phyloP scores from a whole-genome alignment of 2,113 vertebrate genomes.

The Phalacrocorax pelagicus region DNA sequence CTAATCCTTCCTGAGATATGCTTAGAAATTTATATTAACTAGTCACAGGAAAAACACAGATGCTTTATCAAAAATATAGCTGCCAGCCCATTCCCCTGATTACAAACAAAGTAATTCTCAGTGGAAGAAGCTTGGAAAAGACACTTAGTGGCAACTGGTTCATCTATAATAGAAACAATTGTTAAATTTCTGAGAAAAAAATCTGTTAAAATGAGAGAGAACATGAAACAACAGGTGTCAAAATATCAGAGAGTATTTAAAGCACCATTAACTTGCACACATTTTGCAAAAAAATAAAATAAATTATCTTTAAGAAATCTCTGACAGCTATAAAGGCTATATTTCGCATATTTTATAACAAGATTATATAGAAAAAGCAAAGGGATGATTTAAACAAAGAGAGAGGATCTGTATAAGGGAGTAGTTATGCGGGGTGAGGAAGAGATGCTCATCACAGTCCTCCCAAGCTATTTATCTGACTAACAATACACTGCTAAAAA shows the following conservation, averaged over 20 bases:
- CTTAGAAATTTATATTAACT: not conserved
- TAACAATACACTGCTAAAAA: slow-evolving; percentile 40
- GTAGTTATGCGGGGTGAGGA: not conserved
- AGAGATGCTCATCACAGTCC: not conserved
- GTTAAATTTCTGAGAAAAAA: not conserved
- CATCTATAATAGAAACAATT: not conserved
- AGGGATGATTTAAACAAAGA: not conserved
- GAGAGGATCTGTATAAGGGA: not conserved
- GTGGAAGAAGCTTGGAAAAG: not conserved
- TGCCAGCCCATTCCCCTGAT: not conserved
- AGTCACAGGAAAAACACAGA: not conserved
- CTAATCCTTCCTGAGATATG: not conserved
- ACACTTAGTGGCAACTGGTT: not conserved
- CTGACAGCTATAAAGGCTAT: not conserved
- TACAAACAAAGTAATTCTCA: not conserved
- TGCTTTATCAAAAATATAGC: not conserved
- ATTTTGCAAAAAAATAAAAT: not conserved
- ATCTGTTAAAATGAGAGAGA: not conserved
- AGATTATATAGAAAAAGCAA: not conserved
- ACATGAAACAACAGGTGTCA: not conserved
- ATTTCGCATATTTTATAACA: not conserved
- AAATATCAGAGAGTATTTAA: not conserved
- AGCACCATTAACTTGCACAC: not conserved
- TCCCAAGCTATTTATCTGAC: not conserved
- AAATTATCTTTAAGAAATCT: not conserved